Conservation (phyloP, 2,888 invertebrate species). For the Acrobasis suavella region DNA sequence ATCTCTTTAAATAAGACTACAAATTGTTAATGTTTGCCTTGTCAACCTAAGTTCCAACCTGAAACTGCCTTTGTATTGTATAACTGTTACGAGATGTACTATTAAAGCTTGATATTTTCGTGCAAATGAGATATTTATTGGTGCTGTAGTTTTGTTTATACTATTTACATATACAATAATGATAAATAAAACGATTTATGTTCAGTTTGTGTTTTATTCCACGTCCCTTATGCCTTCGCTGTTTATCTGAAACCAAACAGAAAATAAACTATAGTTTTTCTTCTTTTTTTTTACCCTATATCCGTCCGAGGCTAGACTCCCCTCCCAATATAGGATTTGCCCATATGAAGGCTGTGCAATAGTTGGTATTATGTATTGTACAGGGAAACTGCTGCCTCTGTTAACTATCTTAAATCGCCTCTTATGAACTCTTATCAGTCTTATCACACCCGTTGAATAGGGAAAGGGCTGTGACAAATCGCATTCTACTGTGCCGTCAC, state of each 20-base stretch:
- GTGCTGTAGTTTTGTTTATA: slow-evolving; percentile 79
- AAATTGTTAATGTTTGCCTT: slow-evolving; percentile 38
- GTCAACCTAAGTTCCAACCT: slow-evolving; percentile 54
- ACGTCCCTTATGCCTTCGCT: slow-evolving; percentile 73
- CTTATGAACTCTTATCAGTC: no score
- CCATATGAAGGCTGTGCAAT: no score
- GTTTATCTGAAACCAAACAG: slow-evolving; percentile 68
- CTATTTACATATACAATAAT: slow-evolving; percentile 66
- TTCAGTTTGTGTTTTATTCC: slow-evolving; percentile 56
- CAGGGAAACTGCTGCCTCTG: no score
- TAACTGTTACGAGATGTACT: slow-evolving; percentile 68
- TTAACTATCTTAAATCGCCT: no score
- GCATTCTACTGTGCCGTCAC: no score
- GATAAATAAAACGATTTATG: slow-evolving; percentile 75
- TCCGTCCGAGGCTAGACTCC: background rate
- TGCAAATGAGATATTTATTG: slow-evolving; percentile 81
- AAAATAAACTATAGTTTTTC: background rate
- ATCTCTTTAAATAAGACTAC: background rate
- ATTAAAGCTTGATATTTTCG: slow-evolving; percentile 77
- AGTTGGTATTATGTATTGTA: no score
- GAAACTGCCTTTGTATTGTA: slow-evolving; percentile 74
- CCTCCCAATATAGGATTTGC: no score
- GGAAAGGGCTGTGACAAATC: no score
- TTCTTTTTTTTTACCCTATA: no score
- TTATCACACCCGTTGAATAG: no score